Base-by-base conservation (phyloP, 1,140 invertebrate genomes). In the Cryptotermes secundus region DNA sequence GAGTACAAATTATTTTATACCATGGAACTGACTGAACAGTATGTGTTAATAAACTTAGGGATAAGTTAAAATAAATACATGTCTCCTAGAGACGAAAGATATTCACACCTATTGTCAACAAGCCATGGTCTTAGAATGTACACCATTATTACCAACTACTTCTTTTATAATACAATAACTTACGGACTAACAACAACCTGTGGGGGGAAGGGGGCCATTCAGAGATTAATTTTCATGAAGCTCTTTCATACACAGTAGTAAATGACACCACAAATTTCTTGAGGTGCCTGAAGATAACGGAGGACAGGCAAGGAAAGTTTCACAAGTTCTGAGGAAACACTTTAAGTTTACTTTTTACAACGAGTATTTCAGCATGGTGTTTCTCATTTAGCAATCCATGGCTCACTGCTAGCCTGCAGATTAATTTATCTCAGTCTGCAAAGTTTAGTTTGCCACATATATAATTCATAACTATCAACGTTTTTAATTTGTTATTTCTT, bases 101-200 rank as follows among this genome's bases (percentile, higher is more conserved):
- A 72, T 72, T 72, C 59, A 72, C 59, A 72, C 59, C 59, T 72
- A 72, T 72, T 72, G 59, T 72, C 59, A 72, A 72, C 14, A 72
- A n/a, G 59, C 59, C 59, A 72, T n/a, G 59, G 7, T 72, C 59
- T 72, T 72, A 72, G 26, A 72, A 72, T 72, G 59, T 72, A 72
- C 59, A 72, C 14, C 14, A 31, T 72, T 72, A 31, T 72, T 72
- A 72, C 26, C 59, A n/a, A 31, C 59, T 72, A 72, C 26, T 72
- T 65, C 59, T 65, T n/a, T 72, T 72, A 72, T 59, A 59, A 19
- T 72, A 72, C 59, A 72, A 72, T 72, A 72, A 72, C 14, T 72
- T 72, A 72, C 6, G n/a, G 59, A 72, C 10, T 31, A 72, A 72
- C 59, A 72, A 72, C 26, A 72, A 14, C 59, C 59, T 72, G 59